These are phyloP conservation scores for Neotoma lepida DNA, from an alignment of 2,113 vertebrate species.

Conservation along the genomic window DNA sequence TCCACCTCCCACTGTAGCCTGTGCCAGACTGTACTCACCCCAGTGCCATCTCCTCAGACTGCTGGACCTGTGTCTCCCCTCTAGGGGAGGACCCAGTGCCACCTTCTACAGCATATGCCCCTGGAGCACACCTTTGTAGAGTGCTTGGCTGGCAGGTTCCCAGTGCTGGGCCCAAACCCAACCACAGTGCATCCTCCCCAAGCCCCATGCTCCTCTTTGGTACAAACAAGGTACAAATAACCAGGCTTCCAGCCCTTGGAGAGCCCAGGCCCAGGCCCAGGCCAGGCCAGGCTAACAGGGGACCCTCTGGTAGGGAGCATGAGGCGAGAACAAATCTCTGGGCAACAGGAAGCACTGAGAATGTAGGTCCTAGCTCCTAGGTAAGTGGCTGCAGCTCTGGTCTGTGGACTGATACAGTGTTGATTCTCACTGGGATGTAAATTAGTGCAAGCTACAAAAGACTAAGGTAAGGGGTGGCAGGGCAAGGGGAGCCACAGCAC, in stretches of 20 bases:
- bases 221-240: constrained; percentile 72
- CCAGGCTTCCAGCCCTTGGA: constrained; percentile 18
- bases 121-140: background rate
- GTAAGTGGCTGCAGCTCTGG: constrained; percentile 77
- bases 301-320: constrained; percentile 47
- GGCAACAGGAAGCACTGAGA: constrained; percentile 56
- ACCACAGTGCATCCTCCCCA: background rate
- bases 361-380: constrained; percentile 57
- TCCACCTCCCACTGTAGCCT: background rate
- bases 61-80: background rate
- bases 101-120: background rate
- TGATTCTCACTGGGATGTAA: constrained; percentile 74
- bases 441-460: constrained; percentile 92
- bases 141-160: constrained; percentile 21
- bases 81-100: background rate
- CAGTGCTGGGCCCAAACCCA: background rate
- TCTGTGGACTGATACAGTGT: constrained; percentile 75
- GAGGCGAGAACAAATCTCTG: constrained; percentile 20
- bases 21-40: background rate
- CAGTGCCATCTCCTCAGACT: background rate
- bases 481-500: constrained; percentile 74
- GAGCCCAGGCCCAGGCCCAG: background rate
- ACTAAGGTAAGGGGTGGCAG: constrained; percentile 71
- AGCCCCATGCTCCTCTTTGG: constrained; percentile 80
- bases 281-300: constrained; percentile 35